Base-by-base conservation (phyloP, 1,140 invertebrate genomes). In the Aphaenogaster rudis region DNA sequence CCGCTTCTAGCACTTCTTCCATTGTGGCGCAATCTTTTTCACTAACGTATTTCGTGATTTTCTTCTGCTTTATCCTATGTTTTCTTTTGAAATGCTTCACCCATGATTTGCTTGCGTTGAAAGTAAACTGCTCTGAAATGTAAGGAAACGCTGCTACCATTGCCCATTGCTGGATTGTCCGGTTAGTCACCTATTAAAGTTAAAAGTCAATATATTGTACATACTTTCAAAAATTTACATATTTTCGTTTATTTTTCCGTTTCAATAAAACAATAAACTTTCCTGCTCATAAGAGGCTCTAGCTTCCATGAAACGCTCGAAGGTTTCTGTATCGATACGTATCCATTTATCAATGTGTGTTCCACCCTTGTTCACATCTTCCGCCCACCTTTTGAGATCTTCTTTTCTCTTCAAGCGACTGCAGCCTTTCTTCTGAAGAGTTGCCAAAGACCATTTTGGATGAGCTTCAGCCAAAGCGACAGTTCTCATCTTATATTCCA, bases 401-500 rank as follows among this genome's bases (percentile, higher is more conserved):
- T 42, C n/a, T 28, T 42, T 76, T 59, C 4, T 59, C 7, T 76
- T 76, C 7, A 76, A 59, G 3, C 52, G 54, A 21, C 36, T 42
- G 54, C 72, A 76, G 2, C 36, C 71, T 76, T 45, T 76, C 11
- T 76, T 76, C 13, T 76, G 72, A 13, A 76, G 13, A 36, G 1
- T 71, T 71, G 21, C 48, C 8, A 71, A 71, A 71, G 67, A 71
- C 67, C 67, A 71, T 21, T 71, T 71, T 71, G 28, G 48, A 71
- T 71, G 28, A 71, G 28, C 28, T 52, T 71, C 21, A 28, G 67
- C 48, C 7, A 71, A 5, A 50, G 48, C 28, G 0, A 71, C 28
- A 7, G 48, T 71, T 71, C 7, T 71, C 4, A 6, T 7, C 3
- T 71, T 71, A 36, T 71, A 33, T 71, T 36, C 48, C 4, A 52